These are phyloP conservation scores for Microcebus murinus DNA, from an alignment of 2,113 vertebrate species.

Conservation along the genomic window DNA sequence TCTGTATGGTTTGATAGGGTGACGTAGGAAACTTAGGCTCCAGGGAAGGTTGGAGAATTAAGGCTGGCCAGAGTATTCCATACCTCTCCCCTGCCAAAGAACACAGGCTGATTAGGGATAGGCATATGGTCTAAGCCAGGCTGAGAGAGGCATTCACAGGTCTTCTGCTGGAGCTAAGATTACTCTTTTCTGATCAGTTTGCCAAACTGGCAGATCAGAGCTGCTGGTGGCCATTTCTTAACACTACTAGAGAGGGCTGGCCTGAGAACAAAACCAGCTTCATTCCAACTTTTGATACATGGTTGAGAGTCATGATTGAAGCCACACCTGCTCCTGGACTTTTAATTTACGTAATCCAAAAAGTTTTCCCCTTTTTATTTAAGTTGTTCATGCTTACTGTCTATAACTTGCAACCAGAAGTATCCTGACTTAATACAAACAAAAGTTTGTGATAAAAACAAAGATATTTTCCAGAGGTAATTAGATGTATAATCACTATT, in stretches of 20 bases:
- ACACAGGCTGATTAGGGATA: background rate
- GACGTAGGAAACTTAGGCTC: background rate
- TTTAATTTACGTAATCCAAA: background rate
- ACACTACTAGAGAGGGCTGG: background rate
- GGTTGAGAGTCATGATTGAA: background rate
- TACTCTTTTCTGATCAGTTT: background rate
- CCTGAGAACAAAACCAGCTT: background rate
- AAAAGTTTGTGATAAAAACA: background rate
- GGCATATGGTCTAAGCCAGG: background rate
- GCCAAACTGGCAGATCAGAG: background rate
- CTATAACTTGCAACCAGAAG: background rate
- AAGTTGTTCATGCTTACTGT: background rate
- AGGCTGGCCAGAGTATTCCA: background rate
- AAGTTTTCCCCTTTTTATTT: background rate
- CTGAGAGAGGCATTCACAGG: background rate
- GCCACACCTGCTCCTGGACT: background rate
- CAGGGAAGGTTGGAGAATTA: background rate
- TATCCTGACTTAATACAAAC: background rate
- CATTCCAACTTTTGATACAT: background rate
- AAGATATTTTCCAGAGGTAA: background rate
- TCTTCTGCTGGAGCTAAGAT: background rate
- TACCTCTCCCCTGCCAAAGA: background rate
- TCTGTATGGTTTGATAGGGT: background rate
- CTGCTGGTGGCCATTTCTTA: background rate
- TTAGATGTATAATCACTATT: background rate